These are phyloP conservation scores for Percopsis transmontana DNA, from an alignment of 2,113 vertebrate species.

Conservation along the genomic window DNA sequence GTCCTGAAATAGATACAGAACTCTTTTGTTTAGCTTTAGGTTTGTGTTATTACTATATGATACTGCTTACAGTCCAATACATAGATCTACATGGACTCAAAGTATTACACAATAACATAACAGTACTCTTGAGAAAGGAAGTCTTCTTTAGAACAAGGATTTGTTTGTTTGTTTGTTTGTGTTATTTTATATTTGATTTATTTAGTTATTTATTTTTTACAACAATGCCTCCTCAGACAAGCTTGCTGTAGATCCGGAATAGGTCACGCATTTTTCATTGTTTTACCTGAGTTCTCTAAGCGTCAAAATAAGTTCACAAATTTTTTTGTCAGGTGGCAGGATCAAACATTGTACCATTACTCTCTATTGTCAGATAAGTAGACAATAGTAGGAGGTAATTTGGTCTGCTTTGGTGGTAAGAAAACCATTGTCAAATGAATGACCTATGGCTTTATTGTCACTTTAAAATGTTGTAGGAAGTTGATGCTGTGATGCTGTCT, in stretches of 20 bases:
- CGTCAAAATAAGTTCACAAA: not conserved
- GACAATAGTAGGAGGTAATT: too few species aligned
- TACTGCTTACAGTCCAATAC: not conserved
- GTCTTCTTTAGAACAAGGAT: not conserved
- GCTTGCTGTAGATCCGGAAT: not conserved
- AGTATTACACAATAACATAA: not conserved
- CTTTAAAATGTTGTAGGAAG: not conserved
- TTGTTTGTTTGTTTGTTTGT: not conserved
- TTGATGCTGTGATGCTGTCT: constrained; percentile 12
- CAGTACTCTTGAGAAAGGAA: not conserved
- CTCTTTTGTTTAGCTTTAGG: not conserved
- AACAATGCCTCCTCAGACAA: not conserved
- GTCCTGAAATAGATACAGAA: not conserved
- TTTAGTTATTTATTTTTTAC: not conserved
- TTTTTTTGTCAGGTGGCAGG: not conserved
- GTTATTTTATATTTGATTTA: too few species aligned
- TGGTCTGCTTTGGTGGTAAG: not conserved
- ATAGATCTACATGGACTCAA: not conserved
- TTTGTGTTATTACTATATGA: not conserved
- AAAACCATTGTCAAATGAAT: not conserved
- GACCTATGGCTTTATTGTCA: not conserved
- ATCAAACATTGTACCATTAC: not conserved
- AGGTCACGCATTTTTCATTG: not conserved
- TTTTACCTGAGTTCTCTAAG: not conserved
- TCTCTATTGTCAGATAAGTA: not conserved